Conservation (phyloP, 2,797 vertebrate genomes). For the Syncerus caffer region DNA sequence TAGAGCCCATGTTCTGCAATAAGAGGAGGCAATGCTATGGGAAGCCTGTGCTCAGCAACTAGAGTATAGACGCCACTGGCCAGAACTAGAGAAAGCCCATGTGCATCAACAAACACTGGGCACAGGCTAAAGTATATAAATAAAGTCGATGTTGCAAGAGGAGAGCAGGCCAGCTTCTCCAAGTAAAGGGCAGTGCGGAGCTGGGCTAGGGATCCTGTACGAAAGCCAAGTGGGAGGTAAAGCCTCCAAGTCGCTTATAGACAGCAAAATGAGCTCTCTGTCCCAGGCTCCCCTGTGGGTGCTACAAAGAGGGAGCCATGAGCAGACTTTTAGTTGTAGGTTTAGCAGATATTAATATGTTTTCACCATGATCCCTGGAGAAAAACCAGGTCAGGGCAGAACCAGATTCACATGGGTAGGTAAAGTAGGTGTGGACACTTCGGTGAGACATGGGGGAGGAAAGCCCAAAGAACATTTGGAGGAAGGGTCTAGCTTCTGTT, state of each 20-base stretch:
- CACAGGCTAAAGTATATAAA: neutral
- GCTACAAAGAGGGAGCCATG: neutral
- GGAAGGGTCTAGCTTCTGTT: neutral
- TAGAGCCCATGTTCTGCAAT: neutral
- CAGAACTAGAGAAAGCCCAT: neutral
- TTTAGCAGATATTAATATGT: neutral
- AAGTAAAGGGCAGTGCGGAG: neutral
- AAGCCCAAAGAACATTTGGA: neutral
- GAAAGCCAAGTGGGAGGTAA: neutral
- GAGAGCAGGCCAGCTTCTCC: neutral
- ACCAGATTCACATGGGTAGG: neutral
- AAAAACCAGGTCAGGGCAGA: neutral
- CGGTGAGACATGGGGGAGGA: neutral
- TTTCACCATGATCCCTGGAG: neutral
- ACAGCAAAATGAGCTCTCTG: neutral
- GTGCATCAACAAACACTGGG: neutral
- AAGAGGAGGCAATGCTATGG: neutral
- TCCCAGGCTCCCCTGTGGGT: neutral
- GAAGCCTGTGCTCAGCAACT: neutral
- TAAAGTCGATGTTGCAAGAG: neutral
- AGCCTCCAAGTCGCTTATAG: neutral
- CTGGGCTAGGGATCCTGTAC: neutral
- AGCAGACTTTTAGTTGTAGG: neutral
- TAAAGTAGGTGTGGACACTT: neutral
- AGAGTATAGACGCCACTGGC: rapidly evolving